These are phyloP conservation scores for Promerops cafer DNA, from an alignment of 2,113 vertebrate species.

Conservation along the genomic window DNA sequence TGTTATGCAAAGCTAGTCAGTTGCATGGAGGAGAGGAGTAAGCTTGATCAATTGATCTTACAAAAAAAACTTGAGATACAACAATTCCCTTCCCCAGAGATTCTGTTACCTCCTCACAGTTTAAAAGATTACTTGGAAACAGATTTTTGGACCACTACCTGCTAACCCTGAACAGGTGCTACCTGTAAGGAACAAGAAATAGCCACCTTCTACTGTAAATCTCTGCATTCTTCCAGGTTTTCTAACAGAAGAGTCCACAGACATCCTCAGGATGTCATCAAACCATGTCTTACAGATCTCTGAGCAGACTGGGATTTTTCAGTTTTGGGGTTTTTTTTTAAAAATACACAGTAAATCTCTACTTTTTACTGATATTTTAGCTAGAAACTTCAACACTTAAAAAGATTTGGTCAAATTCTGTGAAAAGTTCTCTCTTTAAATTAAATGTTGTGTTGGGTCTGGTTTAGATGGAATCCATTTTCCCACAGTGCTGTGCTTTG, in stretches of 20 bases:
- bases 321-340: background rate
- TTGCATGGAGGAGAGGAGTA: background rate
- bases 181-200: background rate
- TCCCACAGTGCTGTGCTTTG: background rate
- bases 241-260: background rate
- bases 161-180: background rate
- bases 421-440: background rate
- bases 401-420: background rate
- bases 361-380: background rate
- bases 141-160: background rate
- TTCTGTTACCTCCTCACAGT: background rate
- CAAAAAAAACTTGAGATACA: background rate
- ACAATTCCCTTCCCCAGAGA: background rate
- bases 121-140: background rate
- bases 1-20: background rate
- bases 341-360: background rate
- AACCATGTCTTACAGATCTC: background rate
- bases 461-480: background rate
- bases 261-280: background rate
- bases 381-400: background rate
- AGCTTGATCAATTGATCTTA: background rate
- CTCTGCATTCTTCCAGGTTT: background rate
- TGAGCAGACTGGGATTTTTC: accelerated
- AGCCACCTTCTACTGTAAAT: background rate
- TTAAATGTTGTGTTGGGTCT: background rate